Percentiles rank a stretch among this genome's conserved stretches.
These are phyloP conservation scores for Melieria omissa DNA, from an alignment of 2,888 invertebrate species.

Conservation along the genomic window DNA sequence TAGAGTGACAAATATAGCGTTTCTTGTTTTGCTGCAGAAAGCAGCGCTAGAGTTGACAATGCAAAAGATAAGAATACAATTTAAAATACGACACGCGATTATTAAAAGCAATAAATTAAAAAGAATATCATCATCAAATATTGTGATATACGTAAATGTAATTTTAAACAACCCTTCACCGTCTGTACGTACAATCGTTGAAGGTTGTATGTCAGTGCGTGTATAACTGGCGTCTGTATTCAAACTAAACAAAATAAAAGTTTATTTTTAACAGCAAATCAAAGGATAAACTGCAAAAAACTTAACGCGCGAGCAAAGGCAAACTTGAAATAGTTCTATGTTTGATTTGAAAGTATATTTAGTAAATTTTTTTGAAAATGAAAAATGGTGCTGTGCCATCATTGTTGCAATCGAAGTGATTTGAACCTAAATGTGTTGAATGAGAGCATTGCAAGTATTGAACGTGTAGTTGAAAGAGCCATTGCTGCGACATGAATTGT, in stretches of 20 bases:
- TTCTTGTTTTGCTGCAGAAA: slow-evolving; percentile 7
- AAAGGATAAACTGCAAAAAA: too few relatives aligned
- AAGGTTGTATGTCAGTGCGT: too few relatives aligned
- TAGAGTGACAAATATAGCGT: background rate
- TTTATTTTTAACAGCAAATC: too few relatives aligned
- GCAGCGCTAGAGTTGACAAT: slow-evolving; percentile 25
- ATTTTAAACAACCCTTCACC: background rate
- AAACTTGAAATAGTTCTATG: too few relatives aligned
- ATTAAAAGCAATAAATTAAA: slow-evolving; percentile 33
- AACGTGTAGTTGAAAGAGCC: slow-evolving; percentile 10
- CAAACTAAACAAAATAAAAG: too few relatives aligned
- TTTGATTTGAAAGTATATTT: too few relatives aligned
- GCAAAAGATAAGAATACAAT: slow-evolving; percentile 35
- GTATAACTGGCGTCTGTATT: too few relatives aligned
- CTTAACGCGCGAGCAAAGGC: too few relatives aligned
- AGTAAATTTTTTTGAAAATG: too few relatives aligned
- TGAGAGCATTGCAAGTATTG: background rate
- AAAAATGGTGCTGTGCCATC: background rate
- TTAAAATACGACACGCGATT: slow-evolving; percentile 40
- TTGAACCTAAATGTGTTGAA: background rate
- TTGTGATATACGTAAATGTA: slow-evolving; percentile 45
- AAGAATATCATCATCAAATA: slow-evolving; percentile 46
- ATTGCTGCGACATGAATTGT: slow-evolving; percentile 1
- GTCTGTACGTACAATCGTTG: too few relatives aligned
- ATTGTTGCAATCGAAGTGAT: slow-evolving; percentile 1